Evolutionary conservation across 2,797 vertebrate genomes (phyloP).

Genomic region (Salarias fasciatus): DNA sequence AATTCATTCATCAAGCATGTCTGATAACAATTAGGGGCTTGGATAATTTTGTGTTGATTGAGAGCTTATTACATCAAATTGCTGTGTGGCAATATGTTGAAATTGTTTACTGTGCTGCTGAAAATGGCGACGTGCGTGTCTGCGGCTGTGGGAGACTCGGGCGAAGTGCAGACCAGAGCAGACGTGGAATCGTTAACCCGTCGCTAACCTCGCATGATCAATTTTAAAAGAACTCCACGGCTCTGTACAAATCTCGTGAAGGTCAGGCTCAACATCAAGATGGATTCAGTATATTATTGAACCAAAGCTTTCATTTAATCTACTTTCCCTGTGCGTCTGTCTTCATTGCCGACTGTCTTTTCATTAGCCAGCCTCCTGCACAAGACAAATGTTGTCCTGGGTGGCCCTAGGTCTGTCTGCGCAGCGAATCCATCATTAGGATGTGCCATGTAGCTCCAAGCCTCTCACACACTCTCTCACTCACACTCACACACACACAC

Average conservation of each 20-base stretch:
- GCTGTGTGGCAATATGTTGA: conserved; percentile 54
- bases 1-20: conserved; percentile 57
- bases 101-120: conserved; percentile 53
- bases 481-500: no score
- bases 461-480: no score
- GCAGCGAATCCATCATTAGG: conserved; percentile 66
- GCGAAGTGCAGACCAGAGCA: conserved; percentile 16
- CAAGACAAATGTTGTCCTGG: conserved; percentile 61
- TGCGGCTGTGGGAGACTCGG: conserved; percentile 25
- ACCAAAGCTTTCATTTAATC: conserved; percentile 69
- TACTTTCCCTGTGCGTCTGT: conserved; percentile 58
- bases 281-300: conserved; percentile 61
- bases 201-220: conserved; percentile 49
- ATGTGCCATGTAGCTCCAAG: conserved; percentile 36
- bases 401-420: conserved; percentile 54
- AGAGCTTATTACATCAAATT: conserved; percentile 60
- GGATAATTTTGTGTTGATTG: conserved; percentile 65
- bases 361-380: conserved; percentile 68
- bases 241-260: conserved; percentile 47
- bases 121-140: conserved; percentile 49
- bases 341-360: conserved; percentile 67
- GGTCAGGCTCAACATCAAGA: conserved; percentile 65
- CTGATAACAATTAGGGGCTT: conserved; percentile 64
- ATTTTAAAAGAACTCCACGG: conserved; percentile 41
- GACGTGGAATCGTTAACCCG: conserved; percentile 43